Base-by-base conservation (phyloP, 2,113 vertebrate species). In the Montifringilla adamsi region DNA sequence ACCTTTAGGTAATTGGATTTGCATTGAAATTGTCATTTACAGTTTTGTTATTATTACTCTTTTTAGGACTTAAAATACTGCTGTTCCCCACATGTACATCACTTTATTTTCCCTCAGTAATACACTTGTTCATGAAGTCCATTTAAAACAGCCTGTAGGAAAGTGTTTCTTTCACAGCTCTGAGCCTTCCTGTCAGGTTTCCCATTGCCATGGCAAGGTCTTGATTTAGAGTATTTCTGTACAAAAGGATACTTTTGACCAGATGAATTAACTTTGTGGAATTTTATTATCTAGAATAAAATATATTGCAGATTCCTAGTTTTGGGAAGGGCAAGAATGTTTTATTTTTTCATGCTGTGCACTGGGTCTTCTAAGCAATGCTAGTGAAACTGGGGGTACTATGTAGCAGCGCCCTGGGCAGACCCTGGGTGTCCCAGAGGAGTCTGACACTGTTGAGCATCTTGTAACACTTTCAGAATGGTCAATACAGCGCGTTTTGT, bases 281-380 rank as follows among this genome's bases (percentile, higher is more conserved):
- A 47, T 90, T 96, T 89, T 94, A 66, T 86, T 94, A 85, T 33
- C 63, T 96, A 96, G 94, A 96, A 93, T 82, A 79, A 92, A 80
- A 84, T 96, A 85, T 93, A 89, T 95, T 83, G 84, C 85, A 95
- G 89, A 84, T 95, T 73, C 85, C 93, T 95, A 78, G 79, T 93
- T 95, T 93, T 47, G 96, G 95, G 89, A 96, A 96, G 90, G 95
- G 95, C 96, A 89, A 87, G 90, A 90, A 95, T 74, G 86, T 94
- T 93, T 89, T 94, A 35, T 94, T 88, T 90, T 96, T 93, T 89
- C 88, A 70, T 56, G 94, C 93, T 91, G 95, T 94, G 94, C 89
- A 94, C 94, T 72, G 77, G 90, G 90, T 96, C 97, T 96, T 95
- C 69, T 93, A 87, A 97, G 92, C 95, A 97, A 84, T 78, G 94